phyloP scores from a whole-genome alignment of 2,113 vertebrate species.

The Psophia crepitans region DNA sequence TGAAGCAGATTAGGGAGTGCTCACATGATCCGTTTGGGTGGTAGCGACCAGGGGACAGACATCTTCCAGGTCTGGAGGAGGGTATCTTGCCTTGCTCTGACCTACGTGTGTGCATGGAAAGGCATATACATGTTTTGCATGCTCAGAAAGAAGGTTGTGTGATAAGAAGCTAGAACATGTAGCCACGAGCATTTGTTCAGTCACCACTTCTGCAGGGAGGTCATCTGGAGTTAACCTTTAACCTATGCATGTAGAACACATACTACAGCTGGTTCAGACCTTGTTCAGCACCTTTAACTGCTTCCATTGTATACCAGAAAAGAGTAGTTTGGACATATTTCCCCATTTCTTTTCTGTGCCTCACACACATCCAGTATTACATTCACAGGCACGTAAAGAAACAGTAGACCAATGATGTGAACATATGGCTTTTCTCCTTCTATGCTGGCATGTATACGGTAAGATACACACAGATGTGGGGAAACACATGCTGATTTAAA shows the following conservation, averaged over 20 bases:
- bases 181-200: not conserved
- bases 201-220: not conserved
- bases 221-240: not conserved
- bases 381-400: not conserved
- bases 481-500: not conserved
- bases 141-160: not conserved
- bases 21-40: not conserved
- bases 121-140: not conserved
- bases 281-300: not conserved
- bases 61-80: not conserved
- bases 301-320: not conserved
- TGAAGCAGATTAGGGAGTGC: not conserved
- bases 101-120: not conserved
- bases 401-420: not conserved
- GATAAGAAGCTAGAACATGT: not conserved
- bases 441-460: not conserved
- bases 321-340: not conserved
- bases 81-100: not conserved
- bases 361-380: not conserved
- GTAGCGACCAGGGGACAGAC: not conserved
- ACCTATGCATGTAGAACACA: not conserved
- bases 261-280: not conserved
- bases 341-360: not conserved
- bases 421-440: conserved; percentile 11
- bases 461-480: conserved; percentile 20